These are phyloP conservation scores for Candoia aspera DNA, from an alignment of 2,113 vertebrate species.

Conservation along the genomic window DNA sequence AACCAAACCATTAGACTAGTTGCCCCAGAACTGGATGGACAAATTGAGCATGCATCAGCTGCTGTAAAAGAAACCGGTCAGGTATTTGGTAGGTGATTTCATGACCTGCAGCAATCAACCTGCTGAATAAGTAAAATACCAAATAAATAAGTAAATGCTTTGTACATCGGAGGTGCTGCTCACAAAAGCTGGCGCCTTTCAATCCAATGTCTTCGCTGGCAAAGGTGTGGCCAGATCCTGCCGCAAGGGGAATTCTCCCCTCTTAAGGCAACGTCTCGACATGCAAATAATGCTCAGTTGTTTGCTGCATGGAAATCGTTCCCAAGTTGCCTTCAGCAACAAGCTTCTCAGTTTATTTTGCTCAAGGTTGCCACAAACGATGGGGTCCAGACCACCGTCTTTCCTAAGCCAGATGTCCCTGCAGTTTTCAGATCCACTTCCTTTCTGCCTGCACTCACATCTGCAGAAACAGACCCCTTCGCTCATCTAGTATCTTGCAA, in stretches of 20 bases:
- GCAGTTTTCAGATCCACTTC: not conserved
- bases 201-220: not conserved
- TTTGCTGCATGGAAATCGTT: not conserved
- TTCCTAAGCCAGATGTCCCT: not conserved
- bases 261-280: not conserved
- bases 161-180: not conserved
- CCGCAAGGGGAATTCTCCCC: not conserved
- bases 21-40: too few species aligned
- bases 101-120: not conserved
- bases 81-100: not conserved
- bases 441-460: not conserved
- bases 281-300: not conserved
- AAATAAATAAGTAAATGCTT: not conserved
- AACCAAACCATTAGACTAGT: too few species aligned
- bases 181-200: not conserved
- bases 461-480: not conserved
- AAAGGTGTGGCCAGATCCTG: not conserved
- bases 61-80: not conserved
- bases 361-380: not conserved
- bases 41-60: too few species aligned
- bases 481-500: not conserved
- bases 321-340: not conserved
- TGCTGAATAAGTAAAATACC: not conserved
- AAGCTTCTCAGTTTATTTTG: not conserved
- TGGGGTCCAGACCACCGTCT: not conserved